These are phyloP conservation scores for Corythucha ciliata DNA, from an alignment of 2,888 invertebrate species.

Conservation along the genomic window DNA sequence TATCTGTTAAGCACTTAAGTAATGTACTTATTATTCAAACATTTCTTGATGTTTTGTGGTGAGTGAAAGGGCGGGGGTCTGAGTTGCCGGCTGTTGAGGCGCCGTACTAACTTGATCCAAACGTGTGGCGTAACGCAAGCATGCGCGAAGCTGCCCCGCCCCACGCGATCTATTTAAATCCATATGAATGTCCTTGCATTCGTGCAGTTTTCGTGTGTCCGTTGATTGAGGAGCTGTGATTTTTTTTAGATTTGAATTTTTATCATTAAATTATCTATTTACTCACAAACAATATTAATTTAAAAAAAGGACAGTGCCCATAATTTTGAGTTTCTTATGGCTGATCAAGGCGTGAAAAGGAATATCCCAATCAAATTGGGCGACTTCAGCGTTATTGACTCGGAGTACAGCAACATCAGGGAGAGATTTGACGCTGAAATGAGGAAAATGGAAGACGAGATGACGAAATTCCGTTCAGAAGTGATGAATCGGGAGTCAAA, in stretches of 20 bases:
- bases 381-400: constrained; percentile 91
- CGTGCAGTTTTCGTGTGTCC: neutral
- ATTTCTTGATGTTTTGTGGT: too few species aligned
- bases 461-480: constrained; percentile 88
- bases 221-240: constrained; percentile 1
- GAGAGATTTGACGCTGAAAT: constrained; percentile 94
- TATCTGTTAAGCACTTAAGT: too few species aligned
- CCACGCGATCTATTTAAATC: constrained; percentile 31
- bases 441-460: constrained; percentile 97
- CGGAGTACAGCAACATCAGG: constrained; percentile 91
- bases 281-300: constrained; percentile 10
- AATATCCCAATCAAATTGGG: constrained; percentile 89
- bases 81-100: too few species aligned
- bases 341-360: constrained; percentile 72
- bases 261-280: neutral
- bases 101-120: too few species aligned
- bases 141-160: constrained; percentile 11
- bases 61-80: too few species aligned
- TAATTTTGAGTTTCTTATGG: constrained; percentile 47
- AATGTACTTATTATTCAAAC: too few species aligned
- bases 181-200: constrained; percentile 24
- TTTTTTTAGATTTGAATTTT: too few species aligned
- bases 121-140: too few species aligned
- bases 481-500: constrained; percentile 86
- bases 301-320: constrained; percentile 7